Evolutionary conservation across 92 coral and sea anemone species (phyloP), one percentile per base, ranked within the genome.

Genomic region (Palythoa heliodiscus): DNA sequence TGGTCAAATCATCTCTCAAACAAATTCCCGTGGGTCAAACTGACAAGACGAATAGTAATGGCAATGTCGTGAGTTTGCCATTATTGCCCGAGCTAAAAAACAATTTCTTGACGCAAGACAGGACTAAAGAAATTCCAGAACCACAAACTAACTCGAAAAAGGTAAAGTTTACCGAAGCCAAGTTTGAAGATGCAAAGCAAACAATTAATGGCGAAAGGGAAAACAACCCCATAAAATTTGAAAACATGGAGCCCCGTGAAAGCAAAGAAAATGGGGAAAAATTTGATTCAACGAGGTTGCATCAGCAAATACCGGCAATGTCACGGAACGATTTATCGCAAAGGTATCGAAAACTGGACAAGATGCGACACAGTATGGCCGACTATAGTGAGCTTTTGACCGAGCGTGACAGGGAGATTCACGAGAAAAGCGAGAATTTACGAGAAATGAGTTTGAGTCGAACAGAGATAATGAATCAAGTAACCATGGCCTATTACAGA

Each of bases 321-420:
- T 43, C 50, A 43, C 50, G 50, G 50, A 43, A 43, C 50, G 50
- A 43, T 43, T 43, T 43, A 61, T 17, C 20, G 6, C 19, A 12
- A 15, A 61, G 20, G 19, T 16, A 14, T 61, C 23, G 69, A 68
- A 68, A 68, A 29, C 25, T 23, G 73, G 16, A 68, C 7, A n/a
- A 68, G 37, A 7, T 2, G 73, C 10, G 37, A 29, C 25, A 20
- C 14, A 43, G 9, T 43, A 12, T 52, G 29, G 39, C 73, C 10
- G 84, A 80, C 12, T 80, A 64, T 6, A 70, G 84, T 9, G 84
- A 80, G 74, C 84, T 80, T 24, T 48, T 80, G 57, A 23, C 19
- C 3, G 84, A 80, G 19, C 84, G 84, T 43, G 84, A 80, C 84
- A 66, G 39, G 14, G 84, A 80, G 55, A 80, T 80, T n/a, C 84